Evolutionary conservation across 2,888 invertebrate genomes (phyloP).

Genomic region (Agriopis aurantiaria): DNA sequence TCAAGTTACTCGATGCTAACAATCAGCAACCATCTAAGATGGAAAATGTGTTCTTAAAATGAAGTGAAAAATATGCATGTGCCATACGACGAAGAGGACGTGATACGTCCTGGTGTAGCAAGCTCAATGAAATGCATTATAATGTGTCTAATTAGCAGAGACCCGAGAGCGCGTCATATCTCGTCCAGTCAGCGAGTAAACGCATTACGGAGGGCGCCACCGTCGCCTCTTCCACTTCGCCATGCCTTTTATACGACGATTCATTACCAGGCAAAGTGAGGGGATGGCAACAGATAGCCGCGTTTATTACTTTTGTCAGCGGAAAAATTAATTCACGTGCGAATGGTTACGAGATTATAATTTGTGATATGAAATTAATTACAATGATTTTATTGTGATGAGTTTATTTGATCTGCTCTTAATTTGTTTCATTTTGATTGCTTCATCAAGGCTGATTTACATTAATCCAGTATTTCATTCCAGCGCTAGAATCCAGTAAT

Average conservation of each 20-base stretch:
- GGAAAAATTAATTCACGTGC: slow-evolving; percentile 83
- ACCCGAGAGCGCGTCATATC: slow-evolving; percentile 49
- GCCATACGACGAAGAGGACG: too few species aligned
- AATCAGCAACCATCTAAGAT: too few species aligned
- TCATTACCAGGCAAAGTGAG: slow-evolving; percentile 78
- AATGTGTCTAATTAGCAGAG: slow-evolving; percentile 50
- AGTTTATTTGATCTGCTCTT: neutral
- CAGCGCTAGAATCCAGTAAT: too few species aligned
- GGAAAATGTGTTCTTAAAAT: too few species aligned
- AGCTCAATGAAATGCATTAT: slow-evolving; percentile 25
- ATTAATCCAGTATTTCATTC: too few species aligned
- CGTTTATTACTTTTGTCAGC: slow-evolving; percentile 86
- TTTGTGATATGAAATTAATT: slow-evolving; percentile 16
- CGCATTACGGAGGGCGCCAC: slow-evolving; percentile 61
- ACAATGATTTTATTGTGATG: neutral
- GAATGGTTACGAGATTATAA: slow-evolving; percentile 62
- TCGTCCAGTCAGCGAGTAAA: slow-evolving; percentile 69
- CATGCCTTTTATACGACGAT: slow-evolving; percentile 81
- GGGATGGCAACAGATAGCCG: slow-evolving; percentile 81
- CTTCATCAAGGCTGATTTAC: too few species aligned
- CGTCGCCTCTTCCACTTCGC: slow-evolving; percentile 80
- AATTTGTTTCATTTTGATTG: neutral
- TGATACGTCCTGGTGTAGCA: too few species aligned
- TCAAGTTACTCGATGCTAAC: too few species aligned
- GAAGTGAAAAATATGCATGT: too few species aligned